These are phyloP conservation scores for Zoanthus sociatus DNA, from an alignment of 92 coral and sea anemone species.

Conservation along the genomic window DNA sequence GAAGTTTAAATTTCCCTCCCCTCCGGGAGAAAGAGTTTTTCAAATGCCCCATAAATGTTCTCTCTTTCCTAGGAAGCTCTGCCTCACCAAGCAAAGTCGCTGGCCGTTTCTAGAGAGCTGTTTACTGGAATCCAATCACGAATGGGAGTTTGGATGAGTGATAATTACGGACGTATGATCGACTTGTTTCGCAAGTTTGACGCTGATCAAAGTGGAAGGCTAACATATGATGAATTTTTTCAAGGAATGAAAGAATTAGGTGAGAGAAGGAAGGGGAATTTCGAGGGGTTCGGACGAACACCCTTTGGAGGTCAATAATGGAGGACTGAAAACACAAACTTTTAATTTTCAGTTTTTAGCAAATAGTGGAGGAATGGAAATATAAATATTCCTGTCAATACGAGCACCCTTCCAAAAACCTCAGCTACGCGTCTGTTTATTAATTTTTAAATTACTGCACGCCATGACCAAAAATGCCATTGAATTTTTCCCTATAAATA, in stretches of 20 bases:
- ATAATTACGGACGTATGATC: slow-evolving; percentile 70
- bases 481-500: too few relatives aligned
- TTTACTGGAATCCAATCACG: slow-evolving; percentile 64
- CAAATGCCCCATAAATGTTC: background rate
- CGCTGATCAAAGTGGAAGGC: slow-evolving; percentile 71
- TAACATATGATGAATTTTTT: slow-evolving; percentile 76
- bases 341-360: background rate
- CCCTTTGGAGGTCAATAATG: too few relatives aligned
- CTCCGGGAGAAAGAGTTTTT: too few relatives aligned
- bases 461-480: too few relatives aligned
- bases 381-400: too few relatives aligned
- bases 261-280: slow-evolving; percentile 17
- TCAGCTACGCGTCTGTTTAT: too few relatives aligned
- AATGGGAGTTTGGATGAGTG: slow-evolving; percentile 65
- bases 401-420: too few relatives aligned
- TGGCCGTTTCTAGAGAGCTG: slow-evolving; percentile 15
- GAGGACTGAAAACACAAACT: too few relatives aligned
- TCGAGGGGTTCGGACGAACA: too few relatives aligned
- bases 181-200: slow-evolving; percentile 79
- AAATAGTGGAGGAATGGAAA: background rate
- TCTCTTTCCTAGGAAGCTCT: background rate
- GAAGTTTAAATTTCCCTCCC: too few relatives aligned
- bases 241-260: slow-evolving; percentile 76
- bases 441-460: too few relatives aligned
- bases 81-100: slow-evolving; percentile 22